Percentiles rank a stretch among this genome's conserved stretches.
These are phyloP conservation scores for Homarus gammarus DNA, from an alignment of 2,888 invertebrate species.

Conservation along the genomic window DNA sequence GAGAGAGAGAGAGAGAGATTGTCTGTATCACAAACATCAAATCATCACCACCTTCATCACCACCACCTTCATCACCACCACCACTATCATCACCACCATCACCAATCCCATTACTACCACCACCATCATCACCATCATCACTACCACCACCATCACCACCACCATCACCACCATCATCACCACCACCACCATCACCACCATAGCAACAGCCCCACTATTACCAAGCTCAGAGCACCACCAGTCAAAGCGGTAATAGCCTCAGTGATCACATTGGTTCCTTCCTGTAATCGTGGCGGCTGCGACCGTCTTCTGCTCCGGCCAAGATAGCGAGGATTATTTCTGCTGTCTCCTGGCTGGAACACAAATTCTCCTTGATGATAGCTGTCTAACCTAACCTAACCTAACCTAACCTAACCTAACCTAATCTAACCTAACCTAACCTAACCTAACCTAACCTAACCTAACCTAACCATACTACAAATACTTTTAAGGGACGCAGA, in stretches of 20 bases:
- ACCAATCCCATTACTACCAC: background rate
- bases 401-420: too few relatives aligned
- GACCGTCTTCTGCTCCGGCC: background rate
- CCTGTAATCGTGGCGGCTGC: background rate
- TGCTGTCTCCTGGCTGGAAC: background rate
- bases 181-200: background rate
- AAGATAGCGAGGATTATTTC: background rate
- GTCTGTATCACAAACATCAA: too few relatives aligned
- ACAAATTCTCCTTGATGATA: background rate
- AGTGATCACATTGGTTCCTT: background rate
- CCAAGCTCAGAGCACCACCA: constrained; percentile 1
- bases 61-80: background rate
- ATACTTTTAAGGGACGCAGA: too few relatives aligned
- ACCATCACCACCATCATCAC: background rate
- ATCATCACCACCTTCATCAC: background rate
- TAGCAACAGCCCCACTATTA: background rate
- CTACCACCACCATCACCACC: background rate
- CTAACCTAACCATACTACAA: too few relatives aligned
- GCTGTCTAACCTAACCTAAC: too few relatives aligned
- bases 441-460: too few relatives aligned
- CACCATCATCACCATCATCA: background rate
- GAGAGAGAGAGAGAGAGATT: too few relatives aligned
- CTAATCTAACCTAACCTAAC: too few relatives aligned
- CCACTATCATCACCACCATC: background rate
- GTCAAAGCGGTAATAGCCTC: background rate